Evolutionary conservation across 2,888 invertebrate species (phyloP).

Genomic region (Philereme vetulata): DNA sequence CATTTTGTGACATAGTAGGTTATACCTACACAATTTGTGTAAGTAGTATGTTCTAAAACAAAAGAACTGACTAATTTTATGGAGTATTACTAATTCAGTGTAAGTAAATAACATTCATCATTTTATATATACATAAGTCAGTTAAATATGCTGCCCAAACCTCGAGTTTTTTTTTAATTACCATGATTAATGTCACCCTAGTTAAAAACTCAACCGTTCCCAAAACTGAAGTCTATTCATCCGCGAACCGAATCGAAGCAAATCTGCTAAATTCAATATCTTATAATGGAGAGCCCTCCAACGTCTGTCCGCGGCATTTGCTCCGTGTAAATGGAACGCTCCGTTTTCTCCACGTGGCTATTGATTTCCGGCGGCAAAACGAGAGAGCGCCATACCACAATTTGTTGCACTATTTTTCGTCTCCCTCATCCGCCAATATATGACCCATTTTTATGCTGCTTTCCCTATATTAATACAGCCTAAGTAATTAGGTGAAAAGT

Average conservation of each 20-base stretch:
- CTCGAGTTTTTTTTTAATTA: no score
- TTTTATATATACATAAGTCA: no score
- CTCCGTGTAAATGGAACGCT: slow-evolving; percentile 73
- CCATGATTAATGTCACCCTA: no score
- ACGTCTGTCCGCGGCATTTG: slow-evolving; percentile 54
- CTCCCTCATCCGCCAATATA: slow-evolving; percentile 77
- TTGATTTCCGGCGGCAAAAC: slow-evolving; percentile 81
- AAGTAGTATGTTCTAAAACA: no score
- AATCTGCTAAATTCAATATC: slow-evolving; percentile 60
- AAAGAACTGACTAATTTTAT: no score
- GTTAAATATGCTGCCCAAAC: no score
- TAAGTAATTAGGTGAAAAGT: slow-evolving; percentile 81
- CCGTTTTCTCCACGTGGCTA: slow-evolving; percentile 80
- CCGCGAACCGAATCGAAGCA: slow-evolving; percentile 31
- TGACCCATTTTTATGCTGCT: slow-evolving; percentile 83
- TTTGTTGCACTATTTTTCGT: slow-evolving; percentile 82
- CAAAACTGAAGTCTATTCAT: background rate
- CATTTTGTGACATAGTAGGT: background rate
- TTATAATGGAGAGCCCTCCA: slow-evolving; percentile 59
- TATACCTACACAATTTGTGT: no score
- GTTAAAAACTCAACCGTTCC: no score
- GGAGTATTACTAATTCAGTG: no score
- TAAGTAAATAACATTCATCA: no score
- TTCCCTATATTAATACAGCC: slow-evolving; percentile 81
- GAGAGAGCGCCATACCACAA: slow-evolving; percentile 74